Percentiles rank a stretch among this genome's conserved stretches.
These are phyloP conservation scores for Elephantulus edwardii DNA, from an alignment of 2,113 vertebrate species.

Conservation along the genomic window DNA sequence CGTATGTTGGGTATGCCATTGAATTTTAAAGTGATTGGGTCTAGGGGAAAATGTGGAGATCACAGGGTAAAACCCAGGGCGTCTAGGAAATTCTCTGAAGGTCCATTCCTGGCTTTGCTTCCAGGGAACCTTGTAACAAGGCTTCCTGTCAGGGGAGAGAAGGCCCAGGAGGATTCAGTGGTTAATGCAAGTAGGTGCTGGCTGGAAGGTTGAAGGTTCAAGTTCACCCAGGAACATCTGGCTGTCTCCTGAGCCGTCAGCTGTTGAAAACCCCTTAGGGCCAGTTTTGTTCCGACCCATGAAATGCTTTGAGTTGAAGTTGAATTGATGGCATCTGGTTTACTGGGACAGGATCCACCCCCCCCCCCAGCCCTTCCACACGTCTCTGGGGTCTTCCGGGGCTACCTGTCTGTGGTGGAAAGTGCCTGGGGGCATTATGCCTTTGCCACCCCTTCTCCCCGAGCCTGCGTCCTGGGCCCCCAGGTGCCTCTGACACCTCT, in stretches of 20 bases:
- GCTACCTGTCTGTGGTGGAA: fast-evolving
- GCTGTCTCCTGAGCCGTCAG: neutral
- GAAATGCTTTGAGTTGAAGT: neutral
- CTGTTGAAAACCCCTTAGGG: too few species aligned
- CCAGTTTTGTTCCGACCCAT: too few species aligned
- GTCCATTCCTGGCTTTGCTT: neutral
- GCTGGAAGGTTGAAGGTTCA: neutral
- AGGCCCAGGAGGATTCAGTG: neutral
- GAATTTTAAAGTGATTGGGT: neutral
- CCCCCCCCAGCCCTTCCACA: fast-evolving
- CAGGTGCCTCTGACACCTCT: neutral
- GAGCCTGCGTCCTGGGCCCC: neutral
- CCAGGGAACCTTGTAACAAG: neutral
- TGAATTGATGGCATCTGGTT: neutral
- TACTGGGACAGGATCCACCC: neutral
- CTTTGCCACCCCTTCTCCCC: neutral
- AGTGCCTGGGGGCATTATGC: fast-evolving
- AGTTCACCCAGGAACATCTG: neutral
- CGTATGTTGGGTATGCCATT: neutral
- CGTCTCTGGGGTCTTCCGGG: too few species aligned
- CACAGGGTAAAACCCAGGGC: neutral
- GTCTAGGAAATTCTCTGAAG: neutral
- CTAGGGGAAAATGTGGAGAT: neutral
- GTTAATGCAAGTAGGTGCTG: neutral
- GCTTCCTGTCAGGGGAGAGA: neutral